Evolutionary conservation across 2,888 invertebrate species (phyloP).

Genomic region (Julus scanicus): DNA sequence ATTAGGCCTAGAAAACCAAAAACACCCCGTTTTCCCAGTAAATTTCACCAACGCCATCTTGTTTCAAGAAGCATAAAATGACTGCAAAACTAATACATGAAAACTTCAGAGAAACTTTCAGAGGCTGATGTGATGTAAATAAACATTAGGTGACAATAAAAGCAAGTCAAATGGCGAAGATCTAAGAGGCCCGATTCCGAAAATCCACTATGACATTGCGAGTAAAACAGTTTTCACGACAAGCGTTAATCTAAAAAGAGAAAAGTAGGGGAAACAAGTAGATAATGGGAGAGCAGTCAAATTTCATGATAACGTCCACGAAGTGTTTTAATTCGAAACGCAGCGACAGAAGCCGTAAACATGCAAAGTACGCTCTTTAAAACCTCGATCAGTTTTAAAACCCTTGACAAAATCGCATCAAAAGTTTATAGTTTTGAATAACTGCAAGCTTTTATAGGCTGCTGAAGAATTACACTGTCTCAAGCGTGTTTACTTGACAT

Average conservation of each 20-base stretch:
- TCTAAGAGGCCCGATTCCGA: background rate
- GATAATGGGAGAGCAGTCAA: background rate
- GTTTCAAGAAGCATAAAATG: too few relatives aligned
- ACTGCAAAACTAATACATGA: too few relatives aligned
- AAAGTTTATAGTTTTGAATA: background rate
- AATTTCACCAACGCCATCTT: background rate
- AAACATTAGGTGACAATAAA: conserved; percentile 44
- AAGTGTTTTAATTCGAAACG: background rate
- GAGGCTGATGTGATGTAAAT: background rate
- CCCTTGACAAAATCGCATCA: background rate
- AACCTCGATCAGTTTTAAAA: background rate
- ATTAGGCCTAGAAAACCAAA: background rate
- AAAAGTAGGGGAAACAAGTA: background rate
- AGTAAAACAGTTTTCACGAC: background rate
- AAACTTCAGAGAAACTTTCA: background rate
- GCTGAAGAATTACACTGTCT: background rate
- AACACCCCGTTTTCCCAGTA: background rate
- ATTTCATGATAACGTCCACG: background rate
- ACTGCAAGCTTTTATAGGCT: too few relatives aligned
- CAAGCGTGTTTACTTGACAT: background rate
- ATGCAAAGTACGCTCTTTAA: background rate
- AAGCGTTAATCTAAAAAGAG: background rate
- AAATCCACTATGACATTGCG: background rate
- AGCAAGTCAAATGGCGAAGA: background rate
- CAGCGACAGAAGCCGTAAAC: background rate